Evolutionary conservation across 2,888 invertebrate species (phyloP).

Genomic region (Diarsia brunnea): DNA sequence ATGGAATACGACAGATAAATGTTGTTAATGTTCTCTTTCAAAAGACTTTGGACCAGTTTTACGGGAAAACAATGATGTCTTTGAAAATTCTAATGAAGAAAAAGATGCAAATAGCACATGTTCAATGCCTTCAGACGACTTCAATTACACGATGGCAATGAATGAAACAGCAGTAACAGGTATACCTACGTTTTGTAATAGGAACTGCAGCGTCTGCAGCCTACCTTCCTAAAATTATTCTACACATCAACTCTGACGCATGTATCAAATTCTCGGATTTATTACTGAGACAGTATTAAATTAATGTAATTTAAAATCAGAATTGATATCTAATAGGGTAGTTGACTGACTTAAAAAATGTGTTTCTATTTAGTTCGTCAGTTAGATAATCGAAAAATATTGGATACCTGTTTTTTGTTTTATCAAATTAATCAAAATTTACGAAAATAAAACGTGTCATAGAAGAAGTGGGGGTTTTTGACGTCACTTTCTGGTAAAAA

Average conservation of each 20-base stretch:
- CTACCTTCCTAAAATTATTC: neutral
- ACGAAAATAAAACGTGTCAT: too few species aligned
- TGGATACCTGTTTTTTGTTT: too few species aligned
- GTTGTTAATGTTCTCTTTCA: conserved; percentile 15
- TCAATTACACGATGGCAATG: conserved; percentile 40
- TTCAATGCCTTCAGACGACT: conserved; percentile 30
- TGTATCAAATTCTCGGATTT: neutral
- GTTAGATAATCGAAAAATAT: too few species aligned
- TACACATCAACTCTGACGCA: neutral
- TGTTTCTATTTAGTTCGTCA: too few species aligned
- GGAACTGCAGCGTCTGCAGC: too few species aligned
- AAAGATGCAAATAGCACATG: conserved; percentile 59
- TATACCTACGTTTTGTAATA: conserved; percentile 7
- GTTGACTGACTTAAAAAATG: too few species aligned
- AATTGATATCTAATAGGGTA: neutral
- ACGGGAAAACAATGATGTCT: conserved; percentile 27
- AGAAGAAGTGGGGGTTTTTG: too few species aligned
- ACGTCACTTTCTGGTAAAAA: too few species aligned
- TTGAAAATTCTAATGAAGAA: conserved; percentile 29
- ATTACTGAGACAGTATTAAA: neutral
- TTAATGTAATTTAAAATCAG: neutral
- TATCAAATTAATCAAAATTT: too few species aligned
- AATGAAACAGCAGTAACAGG: conserved; percentile 21
- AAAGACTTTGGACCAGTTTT: conserved; percentile 66
- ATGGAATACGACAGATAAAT: neutral